A percentile compares a stretch with the other conserved stretches of the same genome.
phyloP scores from a whole-genome alignment of 1,140 invertebrate genomes.

The Globodera rostochiensis region DNA sequence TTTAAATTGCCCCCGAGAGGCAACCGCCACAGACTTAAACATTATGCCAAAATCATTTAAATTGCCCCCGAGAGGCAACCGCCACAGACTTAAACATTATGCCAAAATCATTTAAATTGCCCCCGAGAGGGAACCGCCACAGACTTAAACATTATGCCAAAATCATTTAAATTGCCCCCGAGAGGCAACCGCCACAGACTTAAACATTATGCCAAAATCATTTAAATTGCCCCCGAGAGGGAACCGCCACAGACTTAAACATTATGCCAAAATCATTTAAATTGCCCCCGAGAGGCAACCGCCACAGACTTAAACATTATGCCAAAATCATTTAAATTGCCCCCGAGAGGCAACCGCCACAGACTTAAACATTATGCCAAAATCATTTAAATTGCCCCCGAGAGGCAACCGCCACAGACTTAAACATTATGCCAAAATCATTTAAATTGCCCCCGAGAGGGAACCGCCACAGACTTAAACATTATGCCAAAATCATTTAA shows the following conservation, averaged over 20 bases:
- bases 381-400: conserved; percentile 1
- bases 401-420: conserved; percentile 15
- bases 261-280: conserved; percentile 19
- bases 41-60: conserved; percentile 19
- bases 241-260: conserved; percentile 47
- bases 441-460: conserved; percentile 2
- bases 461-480: conserved; percentile 47
- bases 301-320: conserved; percentile 26
- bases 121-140: conserved; percentile 33
- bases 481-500: conserved; percentile 19
- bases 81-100: conserved; percentile 26
- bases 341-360: conserved; percentile 32
- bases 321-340: no score
- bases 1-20: conserved; percentile 2
- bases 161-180: conserved; percentile 1
- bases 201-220: no score
- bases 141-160: conserved; percentile 39
- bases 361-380: conserved; percentile 39
- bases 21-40: conserved; percentile 47
- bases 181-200: conserved; percentile 15
- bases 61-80: background rate
- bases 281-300: background rate
- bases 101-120: no score
- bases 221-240: conserved; percentile 2
- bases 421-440: no score